phyloP scores from a whole-genome alignment of 1,140 invertebrate species.

The Drosophila simulans region DNA sequence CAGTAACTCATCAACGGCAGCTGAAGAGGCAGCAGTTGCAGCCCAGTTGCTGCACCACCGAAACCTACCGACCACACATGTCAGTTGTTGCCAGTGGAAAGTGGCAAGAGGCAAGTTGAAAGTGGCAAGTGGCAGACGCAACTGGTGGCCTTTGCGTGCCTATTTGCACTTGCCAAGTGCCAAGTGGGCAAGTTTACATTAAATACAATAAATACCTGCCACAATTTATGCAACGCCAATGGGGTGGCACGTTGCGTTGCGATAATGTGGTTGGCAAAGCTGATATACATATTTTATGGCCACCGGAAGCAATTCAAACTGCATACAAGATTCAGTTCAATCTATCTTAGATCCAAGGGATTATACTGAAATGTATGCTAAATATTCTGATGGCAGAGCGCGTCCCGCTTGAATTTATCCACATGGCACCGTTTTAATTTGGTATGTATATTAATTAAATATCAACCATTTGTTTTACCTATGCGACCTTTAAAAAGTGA shows the following conservation, averaged over 20 bases:
- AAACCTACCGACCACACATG: slow-evolving; percentile 43
- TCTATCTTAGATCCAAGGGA: slow-evolving; percentile 23
- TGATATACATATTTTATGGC: slow-evolving; percentile 49
- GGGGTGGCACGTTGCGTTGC: slow-evolving; percentile 21
- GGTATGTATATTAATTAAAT: background rate
- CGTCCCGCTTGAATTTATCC: background rate
- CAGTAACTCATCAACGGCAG: slow-evolving; percentile 57
- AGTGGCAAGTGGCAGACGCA: slow-evolving; percentile 50
- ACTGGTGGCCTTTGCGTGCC: slow-evolving; percentile 75
- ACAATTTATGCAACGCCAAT: slow-evolving; percentile 75
- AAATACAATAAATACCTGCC: slow-evolving; percentile 76
- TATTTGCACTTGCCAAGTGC: slow-evolving; percentile 73
- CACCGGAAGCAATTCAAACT: slow-evolving; percentile 49
- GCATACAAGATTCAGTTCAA: slow-evolving; percentile 41
- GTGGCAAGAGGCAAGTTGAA: background rate
- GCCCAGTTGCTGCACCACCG: background rate
- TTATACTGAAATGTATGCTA: slow-evolving; percentile 16
- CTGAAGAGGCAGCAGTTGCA: slow-evolving; percentile 17
- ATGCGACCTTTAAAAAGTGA: background rate
- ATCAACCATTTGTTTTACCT: background rate
- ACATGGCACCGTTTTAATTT: background rate
- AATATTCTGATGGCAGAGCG: background rate
- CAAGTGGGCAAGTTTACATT: slow-evolving; percentile 80
- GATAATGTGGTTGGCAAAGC: slow-evolving; percentile 20
- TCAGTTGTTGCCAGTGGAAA: slow-evolving; percentile 36